A percentile compares a stretch with the other conserved stretches of the same genome.
phyloP scores from a whole-genome alignment of 2,888 invertebrate genomes.

The Troides helena region DNA sequence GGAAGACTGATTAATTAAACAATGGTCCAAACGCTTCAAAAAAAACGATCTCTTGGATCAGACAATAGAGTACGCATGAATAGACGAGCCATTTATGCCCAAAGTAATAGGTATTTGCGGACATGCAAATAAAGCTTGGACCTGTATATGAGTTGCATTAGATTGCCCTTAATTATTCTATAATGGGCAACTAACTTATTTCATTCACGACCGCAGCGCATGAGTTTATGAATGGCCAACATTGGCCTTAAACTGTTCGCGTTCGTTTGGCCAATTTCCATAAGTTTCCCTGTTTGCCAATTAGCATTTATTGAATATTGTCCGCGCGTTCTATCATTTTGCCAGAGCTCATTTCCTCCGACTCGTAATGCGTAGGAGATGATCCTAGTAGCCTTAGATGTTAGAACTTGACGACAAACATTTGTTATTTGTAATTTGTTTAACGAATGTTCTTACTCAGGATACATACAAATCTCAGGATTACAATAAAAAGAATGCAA shows the following conservation, averaged over 20 bases:
- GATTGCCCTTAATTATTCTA: constrained; percentile 67
- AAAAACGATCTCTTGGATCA: constrained; percentile 8
- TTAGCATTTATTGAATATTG: constrained; percentile 72
- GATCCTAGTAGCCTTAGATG: no score
- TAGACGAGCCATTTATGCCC: constrained; percentile 31
- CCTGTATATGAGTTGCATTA: constrained; percentile 57
- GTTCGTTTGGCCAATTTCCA: constrained; percentile 56
- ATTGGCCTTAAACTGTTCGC: constrained; percentile 64
- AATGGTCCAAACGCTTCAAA: constrained; percentile 55
- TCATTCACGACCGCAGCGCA: constrained; percentile 76
- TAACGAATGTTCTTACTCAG: no score
- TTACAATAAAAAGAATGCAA: no score
- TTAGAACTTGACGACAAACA: no score
- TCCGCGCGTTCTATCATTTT: constrained; percentile 55
- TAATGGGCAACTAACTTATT: constrained; percentile 55
- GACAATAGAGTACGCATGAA: constrained; percentile 63
- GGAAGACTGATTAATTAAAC: constrained; percentile 39
- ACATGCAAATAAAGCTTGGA: constrained; percentile 62
- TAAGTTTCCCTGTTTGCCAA: constrained; percentile 63
- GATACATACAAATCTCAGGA: no score
- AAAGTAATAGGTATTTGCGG: constrained; percentile 18
- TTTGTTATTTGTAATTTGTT: no score
- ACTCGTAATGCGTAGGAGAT: no score
- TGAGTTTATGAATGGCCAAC: constrained; percentile 72
- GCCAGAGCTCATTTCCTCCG: constrained; percentile 44